A percentile compares a stretch with the other conserved stretches of the same genome.
Conservation (phyloP, 2,888 invertebrate species). For the Meta bourneti region DNA sequence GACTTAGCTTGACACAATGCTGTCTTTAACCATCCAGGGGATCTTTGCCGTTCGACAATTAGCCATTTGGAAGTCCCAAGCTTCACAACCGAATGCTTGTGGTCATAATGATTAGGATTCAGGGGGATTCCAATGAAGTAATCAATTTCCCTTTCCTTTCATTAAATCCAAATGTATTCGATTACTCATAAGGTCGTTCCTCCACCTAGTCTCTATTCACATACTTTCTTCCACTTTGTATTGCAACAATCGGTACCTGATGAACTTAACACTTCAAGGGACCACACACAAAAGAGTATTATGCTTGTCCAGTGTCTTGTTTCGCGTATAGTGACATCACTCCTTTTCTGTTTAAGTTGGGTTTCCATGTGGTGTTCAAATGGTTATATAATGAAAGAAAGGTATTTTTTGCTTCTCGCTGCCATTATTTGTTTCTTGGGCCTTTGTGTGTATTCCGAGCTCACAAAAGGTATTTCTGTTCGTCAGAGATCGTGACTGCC, state of each 20-base stretch:
- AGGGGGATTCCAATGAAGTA: no score
- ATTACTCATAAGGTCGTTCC: neutral
- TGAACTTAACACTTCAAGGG: neutral
- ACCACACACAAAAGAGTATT: neutral
- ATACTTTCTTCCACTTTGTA: neutral
- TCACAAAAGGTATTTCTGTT: constrained; percentile 30
- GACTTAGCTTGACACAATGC: no score
- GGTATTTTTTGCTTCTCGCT: neutral
- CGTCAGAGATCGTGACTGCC: constrained; percentile 41
- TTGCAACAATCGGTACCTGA: neutral
- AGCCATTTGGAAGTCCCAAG: no score
- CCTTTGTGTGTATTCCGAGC: neutral
- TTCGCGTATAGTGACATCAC: neutral
- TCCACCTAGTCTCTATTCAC: neutral
- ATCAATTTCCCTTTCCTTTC: no score
- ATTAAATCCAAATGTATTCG: no score
- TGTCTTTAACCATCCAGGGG: no score
- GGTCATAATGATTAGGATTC: no score
- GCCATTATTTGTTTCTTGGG: neutral
- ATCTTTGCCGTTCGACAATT: no score
- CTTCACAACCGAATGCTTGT: no score
- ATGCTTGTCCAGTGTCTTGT: neutral
- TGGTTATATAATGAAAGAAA: neutral
- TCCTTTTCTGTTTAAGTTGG: neutral
- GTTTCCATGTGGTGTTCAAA: neutral